A percentile compares a stretch with the other conserved stretches of the same genome.
Evolutionary conservation across 2,113 vertebrate species (phyloP).

Genomic region (Pachycephala philippinensis): DNA sequence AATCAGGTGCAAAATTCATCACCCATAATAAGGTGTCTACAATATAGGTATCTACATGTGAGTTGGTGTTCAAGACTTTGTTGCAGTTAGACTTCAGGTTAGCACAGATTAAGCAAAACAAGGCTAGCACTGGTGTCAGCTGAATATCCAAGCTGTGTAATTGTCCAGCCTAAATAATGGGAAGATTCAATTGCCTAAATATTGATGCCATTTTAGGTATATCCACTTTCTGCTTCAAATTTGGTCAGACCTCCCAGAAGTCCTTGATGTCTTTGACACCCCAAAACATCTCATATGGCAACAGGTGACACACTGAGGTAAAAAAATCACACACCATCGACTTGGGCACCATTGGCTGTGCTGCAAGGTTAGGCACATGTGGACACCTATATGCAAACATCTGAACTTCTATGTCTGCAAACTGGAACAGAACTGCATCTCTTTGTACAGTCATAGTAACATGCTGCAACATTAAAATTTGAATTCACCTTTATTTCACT

Average conservation of each 20-base stretch:
- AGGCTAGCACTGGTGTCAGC: neutral
- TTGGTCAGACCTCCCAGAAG: rapidly evolving
- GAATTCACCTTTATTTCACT: neutral
- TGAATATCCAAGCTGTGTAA: neutral
- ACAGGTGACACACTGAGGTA: neutral
- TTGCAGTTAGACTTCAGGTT: neutral
- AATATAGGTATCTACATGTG: rapidly evolving
- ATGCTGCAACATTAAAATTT: neutral
- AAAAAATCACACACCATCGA: neutral
- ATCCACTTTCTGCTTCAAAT: neutral
- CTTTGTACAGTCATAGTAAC: neutral
- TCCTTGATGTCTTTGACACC: neutral
- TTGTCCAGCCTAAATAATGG: neutral
- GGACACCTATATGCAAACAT: neutral
- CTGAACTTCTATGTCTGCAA: neutral
- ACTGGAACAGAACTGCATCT: neutral
- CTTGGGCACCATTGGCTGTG: neutral
- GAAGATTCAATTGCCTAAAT: neutral
- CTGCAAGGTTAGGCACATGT: neutral
- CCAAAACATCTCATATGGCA: neutral
- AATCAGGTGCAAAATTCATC: neutral
- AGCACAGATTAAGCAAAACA: neutral
- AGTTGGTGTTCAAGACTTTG: neutral
- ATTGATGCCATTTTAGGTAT: neutral
- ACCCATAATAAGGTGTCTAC: neutral